phyloP scores from a whole-genome alignment of 2,888 invertebrate genomes.

The Parnassius orleans region DNA sequence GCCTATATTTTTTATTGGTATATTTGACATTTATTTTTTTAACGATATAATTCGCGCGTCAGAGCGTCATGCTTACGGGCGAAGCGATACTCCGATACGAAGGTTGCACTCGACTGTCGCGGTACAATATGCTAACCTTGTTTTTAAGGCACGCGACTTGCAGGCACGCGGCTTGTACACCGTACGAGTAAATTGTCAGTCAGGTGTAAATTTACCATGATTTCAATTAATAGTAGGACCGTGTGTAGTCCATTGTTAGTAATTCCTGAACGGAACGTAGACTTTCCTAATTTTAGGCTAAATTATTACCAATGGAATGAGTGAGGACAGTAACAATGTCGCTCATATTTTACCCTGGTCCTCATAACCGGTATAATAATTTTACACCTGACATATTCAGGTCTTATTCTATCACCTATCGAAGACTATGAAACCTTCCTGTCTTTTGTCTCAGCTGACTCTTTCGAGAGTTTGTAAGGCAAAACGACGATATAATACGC shows the following conservation, averaged over 20 bases:
- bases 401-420: too few relatives aligned
- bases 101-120: slow-evolving; percentile 70
- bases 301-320: too few relatives aligned
- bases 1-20: slow-evolving; percentile 49
- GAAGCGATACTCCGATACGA: slow-evolving; percentile 50
- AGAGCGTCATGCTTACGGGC: slow-evolving; percentile 46
- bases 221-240: slow-evolving; percentile 3
- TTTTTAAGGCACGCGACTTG: slow-evolving; percentile 65
- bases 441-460: too few relatives aligned
- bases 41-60: slow-evolving; percentile 50
- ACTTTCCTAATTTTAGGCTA: too few relatives aligned
- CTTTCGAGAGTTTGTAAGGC: too few relatives aligned
- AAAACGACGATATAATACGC: too few relatives aligned
- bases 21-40: slow-evolving; percentile 37
- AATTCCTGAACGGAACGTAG: too few relatives aligned
- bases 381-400: too few relatives aligned
- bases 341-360: too few relatives aligned
- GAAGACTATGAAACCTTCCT: too few relatives aligned
- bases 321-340: too few relatives aligned
- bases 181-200: slow-evolving; percentile 16
- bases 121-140: slow-evolving; percentile 54
- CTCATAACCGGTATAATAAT: too few relatives aligned
- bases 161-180: slow-evolving; percentile 38
- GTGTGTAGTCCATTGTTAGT: background rate
- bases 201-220: slow-evolving; percentile 11